Evolutionary conservation across 2,797 vertebrate genomes (phyloP).

Genomic region (Etheostoma nigrum): DNA sequence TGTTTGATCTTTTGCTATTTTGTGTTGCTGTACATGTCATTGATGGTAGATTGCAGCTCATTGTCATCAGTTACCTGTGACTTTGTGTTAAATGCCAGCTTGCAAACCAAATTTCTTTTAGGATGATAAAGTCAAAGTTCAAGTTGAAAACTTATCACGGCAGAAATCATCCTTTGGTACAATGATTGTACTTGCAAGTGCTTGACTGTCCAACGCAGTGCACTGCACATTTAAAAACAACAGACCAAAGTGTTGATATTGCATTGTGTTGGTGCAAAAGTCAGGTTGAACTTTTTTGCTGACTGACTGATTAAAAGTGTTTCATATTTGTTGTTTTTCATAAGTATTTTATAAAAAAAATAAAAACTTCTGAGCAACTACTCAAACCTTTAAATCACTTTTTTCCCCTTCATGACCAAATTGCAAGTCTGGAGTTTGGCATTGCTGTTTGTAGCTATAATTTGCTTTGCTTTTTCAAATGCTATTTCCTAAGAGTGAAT

Average conservation of each 20-base stretch:
- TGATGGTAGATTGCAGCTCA: background rate
- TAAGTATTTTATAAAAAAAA: background rate
- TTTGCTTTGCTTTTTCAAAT: slow-evolving; percentile 52
- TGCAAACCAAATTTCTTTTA: too few relatives aligned
- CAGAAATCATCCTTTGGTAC: background rate
- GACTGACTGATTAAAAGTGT: too few relatives aligned
- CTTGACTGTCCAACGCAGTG: too few relatives aligned
- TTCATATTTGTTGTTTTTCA: too few relatives aligned
- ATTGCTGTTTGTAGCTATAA: slow-evolving; percentile 26
- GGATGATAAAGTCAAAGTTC: too few relatives aligned
- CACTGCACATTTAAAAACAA: background rate
- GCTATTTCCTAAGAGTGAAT: slow-evolving; percentile 29
- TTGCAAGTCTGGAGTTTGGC: background rate
- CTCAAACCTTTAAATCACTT: background rate
- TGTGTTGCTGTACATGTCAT: background rate
- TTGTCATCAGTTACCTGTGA: slow-evolving; percentile 1
- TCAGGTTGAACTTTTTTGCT: too few relatives aligned
- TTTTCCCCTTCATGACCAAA: background rate
- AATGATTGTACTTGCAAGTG: background rate
- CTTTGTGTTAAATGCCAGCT: background rate
- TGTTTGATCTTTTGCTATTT: background rate
- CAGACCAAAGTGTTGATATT: too few relatives aligned
- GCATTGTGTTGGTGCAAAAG: too few relatives aligned
- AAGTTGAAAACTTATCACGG: background rate
- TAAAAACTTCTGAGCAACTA: background rate